Conservation (phyloP, 2,888 invertebrate genomes). For the Hipparchia sbordonii region DNA sequence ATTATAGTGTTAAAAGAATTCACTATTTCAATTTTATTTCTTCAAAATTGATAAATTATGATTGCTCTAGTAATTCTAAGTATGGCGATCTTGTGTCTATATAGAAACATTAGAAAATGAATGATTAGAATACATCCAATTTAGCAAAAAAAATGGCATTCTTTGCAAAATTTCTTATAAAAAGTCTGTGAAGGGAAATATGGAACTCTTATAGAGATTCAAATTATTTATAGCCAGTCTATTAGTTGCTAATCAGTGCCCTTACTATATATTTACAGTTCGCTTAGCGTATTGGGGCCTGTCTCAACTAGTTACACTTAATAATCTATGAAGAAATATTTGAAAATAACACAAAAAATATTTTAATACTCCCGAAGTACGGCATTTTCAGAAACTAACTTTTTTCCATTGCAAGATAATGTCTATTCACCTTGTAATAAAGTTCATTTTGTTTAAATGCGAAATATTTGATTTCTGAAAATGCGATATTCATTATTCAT, state of each 20-base stretch:
- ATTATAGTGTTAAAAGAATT: too few species aligned
- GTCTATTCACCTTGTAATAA: too few species aligned
- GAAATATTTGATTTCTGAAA: not conserved
- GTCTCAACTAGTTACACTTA: conserved; percentile 35
- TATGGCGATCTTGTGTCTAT: too few species aligned
- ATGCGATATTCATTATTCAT: not conserved
- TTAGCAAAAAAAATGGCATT: not conserved
- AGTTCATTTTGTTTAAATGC: too few species aligned
- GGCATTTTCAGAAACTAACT: conserved; percentile 1
- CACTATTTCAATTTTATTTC: too few species aligned
- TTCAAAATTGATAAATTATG: too few species aligned
- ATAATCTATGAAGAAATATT: not conserved
- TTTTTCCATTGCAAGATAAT: too few species aligned
- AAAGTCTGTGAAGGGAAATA: conserved; percentile 19
- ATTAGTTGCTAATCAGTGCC: conserved; percentile 68
- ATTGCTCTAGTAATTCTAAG: too few species aligned
- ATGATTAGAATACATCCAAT: too few species aligned
- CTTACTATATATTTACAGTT: conserved; percentile 60
- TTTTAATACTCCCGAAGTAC: conserved; percentile 17
- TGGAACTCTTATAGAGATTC: conserved; percentile 76
- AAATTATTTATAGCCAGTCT: conserved; percentile 70
- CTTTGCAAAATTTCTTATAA: not conserved
- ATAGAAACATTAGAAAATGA: too few species aligned
- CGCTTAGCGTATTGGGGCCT: conserved; percentile 67
- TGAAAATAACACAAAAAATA: conserved; percentile 14